Base-by-base conservation (phyloP, 2,797 vertebrate species). In the Chelonia mydas region DNA sequence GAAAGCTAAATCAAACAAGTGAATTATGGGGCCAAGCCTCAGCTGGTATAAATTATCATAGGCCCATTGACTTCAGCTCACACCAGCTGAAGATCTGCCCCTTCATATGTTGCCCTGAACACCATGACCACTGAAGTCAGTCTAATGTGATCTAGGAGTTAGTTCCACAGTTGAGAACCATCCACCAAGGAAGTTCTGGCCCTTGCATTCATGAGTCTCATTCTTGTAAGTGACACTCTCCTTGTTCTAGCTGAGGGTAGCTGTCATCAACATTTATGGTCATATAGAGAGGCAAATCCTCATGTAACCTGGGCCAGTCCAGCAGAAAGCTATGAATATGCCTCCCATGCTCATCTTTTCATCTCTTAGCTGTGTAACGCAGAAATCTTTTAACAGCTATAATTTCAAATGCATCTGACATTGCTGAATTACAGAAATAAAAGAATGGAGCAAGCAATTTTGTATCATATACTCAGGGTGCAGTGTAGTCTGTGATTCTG, bases 61-160 rank as follows among this genome's bases (percentile, higher is more conserved):
- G 74, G 28, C 74, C 12, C 13, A 77, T 5, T 74, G 21, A 97
- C 74, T 94, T 92, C 80, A 78, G 61, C 59, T 80, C 92, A 90
- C 9, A 21, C 49, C 15, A 89, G 77, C 51, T 94, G 37, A 90
- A 74, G 95, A 95, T 78, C 45, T 90, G 82, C 86, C 93, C 92
- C 88, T 94, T 81, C 91, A 81, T 81, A 81, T 76, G 92, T 92
- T 49, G 49, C 76, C 92, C 92, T 79, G 88, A 94, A 50, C 53
- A 6, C 7, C 77, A 54, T 88, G 92, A 95, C 94, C 95, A 91
- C 78, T 89, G 89, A 96, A 92, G 85, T 76, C 83, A 77, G 86
- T 90, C 92, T 95, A 95, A 78, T 68, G 41, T 84, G 88, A 88
- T 74, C 59, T 9, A 2, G 80, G 77, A 93, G 76, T 7, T 74